Evolutionary conservation across 1,140 invertebrate species (phyloP), one percentile per base, ranked within the genome.

Genomic region (Eciton burchellii): DNA sequence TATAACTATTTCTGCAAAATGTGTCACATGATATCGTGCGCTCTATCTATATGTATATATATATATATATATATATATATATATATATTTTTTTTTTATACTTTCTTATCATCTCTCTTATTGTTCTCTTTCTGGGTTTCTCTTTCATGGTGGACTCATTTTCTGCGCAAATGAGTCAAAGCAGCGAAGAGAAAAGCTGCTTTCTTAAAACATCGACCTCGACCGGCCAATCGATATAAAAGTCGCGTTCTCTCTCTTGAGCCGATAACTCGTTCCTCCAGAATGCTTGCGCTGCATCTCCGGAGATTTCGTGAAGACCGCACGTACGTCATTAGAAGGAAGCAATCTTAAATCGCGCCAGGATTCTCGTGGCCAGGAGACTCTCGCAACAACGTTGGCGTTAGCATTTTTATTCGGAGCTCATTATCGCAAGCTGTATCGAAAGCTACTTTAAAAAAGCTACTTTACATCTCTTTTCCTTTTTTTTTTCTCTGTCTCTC

Each of bases 221-320:
- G 45, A 16, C 19, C 16, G n/a, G 24, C 41, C 74, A 79, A 79
- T 79, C 74, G 56, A 79, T 79, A 79, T 79, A 79, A 79, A 68
- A 79, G 74, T 63, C 52, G 72, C 65, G 35, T 77, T 26, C 70
- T 79, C 52, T 68, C 74, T 66, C 63, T 68, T 57, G 41, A 79
- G 52, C 63, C 62, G 63, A 68, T 79, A 79, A 70, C 49, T 70
- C 62, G 74, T 79, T 35, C 35, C 9, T 14, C n/a, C 16, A 79
- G 12, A 70, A 52, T 68, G 74, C 74, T 79, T 79, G 74, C 49
- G 35, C 49, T 79, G 74, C 74, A 79, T 14, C 41, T 56, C 35
- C 35, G 21, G 43, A 77, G 62, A 68, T 79, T 70, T 79, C 45
- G 14, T 6, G 21, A 12, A 14, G 9, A 56, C 21, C 41, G 29